A percentile compares a stretch with the other conserved stretches of the same genome.
phyloP scores from a whole-genome alignment of 2,113 vertebrate genomes.

The Dipodomys ordii region DNA sequence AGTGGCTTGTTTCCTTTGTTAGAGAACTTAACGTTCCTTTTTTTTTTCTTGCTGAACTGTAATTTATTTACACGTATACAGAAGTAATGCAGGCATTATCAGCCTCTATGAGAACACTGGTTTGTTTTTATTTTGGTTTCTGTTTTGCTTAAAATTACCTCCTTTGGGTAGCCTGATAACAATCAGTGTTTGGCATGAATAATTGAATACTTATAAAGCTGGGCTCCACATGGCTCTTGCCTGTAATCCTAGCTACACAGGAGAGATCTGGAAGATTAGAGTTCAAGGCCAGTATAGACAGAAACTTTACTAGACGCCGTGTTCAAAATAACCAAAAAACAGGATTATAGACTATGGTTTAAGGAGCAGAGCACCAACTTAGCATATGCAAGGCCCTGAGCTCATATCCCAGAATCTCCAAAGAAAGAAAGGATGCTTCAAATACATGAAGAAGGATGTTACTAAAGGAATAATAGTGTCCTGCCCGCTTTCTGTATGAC shows the following conservation, averaged over 20 bases:
- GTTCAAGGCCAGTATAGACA: too few species aligned
- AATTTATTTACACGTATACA: constrained; percentile 4
- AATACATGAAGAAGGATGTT: neutral
- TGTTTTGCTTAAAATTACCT: neutral
- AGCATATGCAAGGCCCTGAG: too few species aligned
- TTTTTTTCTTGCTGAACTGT: neutral
- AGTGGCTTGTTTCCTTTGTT: neutral
- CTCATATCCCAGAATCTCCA: too few species aligned
- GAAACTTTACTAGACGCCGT: too few species aligned
- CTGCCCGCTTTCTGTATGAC: neutral
- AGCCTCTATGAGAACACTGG: neutral
- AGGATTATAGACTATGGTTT: too few species aligned
- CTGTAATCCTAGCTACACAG: too few species aligned
- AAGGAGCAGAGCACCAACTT: too few species aligned
- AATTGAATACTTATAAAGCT: neutral
- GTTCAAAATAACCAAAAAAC: too few species aligned
- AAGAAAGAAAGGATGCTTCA: too few species aligned
- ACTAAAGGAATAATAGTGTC: neutral
- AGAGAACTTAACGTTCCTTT: constrained; percentile 45
- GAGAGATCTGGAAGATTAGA: too few species aligned
- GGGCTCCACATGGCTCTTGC: too few species aligned
- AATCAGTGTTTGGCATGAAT: neutral
- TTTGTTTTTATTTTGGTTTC: neutral
- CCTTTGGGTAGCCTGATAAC: neutral
- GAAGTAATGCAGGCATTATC: neutral